These are phyloP conservation scores for Zenarchopterus dispar DNA, from an alignment of 2,797 vertebrate genomes.

Conservation along the genomic window DNA sequence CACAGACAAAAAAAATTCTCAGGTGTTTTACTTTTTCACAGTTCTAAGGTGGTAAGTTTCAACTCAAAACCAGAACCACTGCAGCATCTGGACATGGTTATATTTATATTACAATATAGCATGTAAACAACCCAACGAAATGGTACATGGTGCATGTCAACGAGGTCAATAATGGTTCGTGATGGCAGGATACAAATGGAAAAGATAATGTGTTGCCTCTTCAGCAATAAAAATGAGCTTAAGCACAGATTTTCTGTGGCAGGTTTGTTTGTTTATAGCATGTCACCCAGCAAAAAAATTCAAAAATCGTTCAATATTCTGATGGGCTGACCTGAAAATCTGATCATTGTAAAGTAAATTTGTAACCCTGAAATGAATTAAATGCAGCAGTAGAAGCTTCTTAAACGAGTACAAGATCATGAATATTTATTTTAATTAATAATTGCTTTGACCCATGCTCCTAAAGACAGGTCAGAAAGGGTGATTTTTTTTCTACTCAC, in stretches of 20 bases:
- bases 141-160: background rate
- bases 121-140: constrained; percentile 23
- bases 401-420: too few species aligned
- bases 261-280: background rate
- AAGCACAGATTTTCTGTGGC: too few species aligned
- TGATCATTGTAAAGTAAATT: too few species aligned
- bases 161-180: constrained; percentile 1
- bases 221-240: background rate
- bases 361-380: too few species aligned
- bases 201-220: background rate
- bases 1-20: too few species aligned
- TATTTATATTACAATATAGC: constrained; percentile 1
- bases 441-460: too few species aligned
- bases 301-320: background rate
- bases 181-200: constrained; percentile 3
- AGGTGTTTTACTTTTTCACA: background rate
- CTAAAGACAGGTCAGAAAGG: too few species aligned
- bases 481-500: too few species aligned
- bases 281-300: background rate
- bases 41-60: background rate
- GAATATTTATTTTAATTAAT: too few species aligned
- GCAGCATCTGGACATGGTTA: background rate
- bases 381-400: too few species aligned
- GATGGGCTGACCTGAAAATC: too few species aligned
- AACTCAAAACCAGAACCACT: background rate